Evolutionary conservation across 2,113 vertebrate genomes (phyloP), one percentile per base, ranked within the genome.

Genomic region (Dinomys branickii): DNA sequence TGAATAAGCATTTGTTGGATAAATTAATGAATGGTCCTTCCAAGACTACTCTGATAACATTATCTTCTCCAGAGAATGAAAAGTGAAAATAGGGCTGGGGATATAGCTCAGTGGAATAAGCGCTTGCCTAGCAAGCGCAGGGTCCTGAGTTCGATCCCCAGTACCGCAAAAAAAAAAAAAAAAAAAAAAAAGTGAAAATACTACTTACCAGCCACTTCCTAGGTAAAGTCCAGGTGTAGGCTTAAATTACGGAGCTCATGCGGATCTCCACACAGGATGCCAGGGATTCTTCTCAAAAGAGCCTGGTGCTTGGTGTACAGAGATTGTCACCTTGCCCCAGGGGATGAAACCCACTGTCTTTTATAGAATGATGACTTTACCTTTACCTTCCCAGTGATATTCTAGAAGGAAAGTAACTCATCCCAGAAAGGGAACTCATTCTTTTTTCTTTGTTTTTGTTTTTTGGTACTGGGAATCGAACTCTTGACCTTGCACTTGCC

Each of bases 371-470:
- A 20, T 67, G 24, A 69, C 56, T 90, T 86, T 61, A 50, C 28
- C 61, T 73, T 78, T 65, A 56, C 44, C 71, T 82, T 91, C 28
- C 8, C 9, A 0, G 38, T 2, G 12, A 28, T 65, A 19, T 78
- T 93, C 78, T 89, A 44, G 86, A 69, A 61, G 61, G 61, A 91
- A 88, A 91, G 71, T 73, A 56, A 16, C 26, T 84, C n/a, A 35
- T 65, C 7, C 47, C 59, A 84, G 8, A 50, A 71, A 71, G 44
- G 54, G 54, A 24, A 28, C 4, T 30, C 47, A 4, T 54, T n/a
- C 38, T 87, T 82, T n/a, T n/a, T n/a, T n/a, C n/a, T n/a, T n/a
- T n/a, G n/a, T n/a, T n/a, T n/a, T n/a, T n/a, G n/a, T n/a, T n/a
- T n/a, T n/a, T n/a, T n/a, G n/a, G n/a, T n/a, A n/a, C n/a, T n/a